Percentiles rank a stretch among this genome's conserved stretches.
Evolutionary conservation across 2,888 invertebrate species (phyloP).

Genomic region (Drosophila anomelani): DNA sequence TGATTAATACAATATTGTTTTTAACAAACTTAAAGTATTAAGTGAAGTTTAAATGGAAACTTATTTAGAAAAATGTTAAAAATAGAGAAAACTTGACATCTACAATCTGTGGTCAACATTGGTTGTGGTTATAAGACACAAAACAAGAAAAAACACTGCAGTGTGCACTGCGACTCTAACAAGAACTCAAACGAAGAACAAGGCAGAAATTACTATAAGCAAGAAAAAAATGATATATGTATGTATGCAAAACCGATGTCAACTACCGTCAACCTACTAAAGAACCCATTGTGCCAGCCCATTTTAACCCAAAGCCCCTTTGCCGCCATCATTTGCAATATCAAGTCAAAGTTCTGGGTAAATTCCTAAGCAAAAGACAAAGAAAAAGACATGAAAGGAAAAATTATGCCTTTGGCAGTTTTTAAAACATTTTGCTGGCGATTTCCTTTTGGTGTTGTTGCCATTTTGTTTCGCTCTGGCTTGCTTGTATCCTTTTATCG

Average conservation of each 20-base stretch:
- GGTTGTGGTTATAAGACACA: constrained; percentile 4
- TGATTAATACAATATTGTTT: not conserved
- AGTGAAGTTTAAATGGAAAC: too few species aligned
- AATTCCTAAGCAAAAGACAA: constrained; percentile 50
- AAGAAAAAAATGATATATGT: constrained; percentile 10
- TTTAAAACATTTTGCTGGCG: constrained; percentile 66
- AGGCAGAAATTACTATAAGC: constrained; percentile 38
- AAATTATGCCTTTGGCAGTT: constrained; percentile 70
- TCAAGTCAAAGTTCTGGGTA: constrained; percentile 30
- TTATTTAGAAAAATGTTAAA: not conserved
- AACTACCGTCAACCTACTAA: constrained; percentile 54
- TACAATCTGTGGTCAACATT: not conserved
- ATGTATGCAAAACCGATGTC: constrained; percentile 56
- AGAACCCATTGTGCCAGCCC: constrained; percentile 20
- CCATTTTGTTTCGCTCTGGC: constrained; percentile 16
- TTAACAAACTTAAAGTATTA: not conserved
- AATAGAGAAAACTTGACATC: not conserved
- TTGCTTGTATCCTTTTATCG: constrained; percentile 62
- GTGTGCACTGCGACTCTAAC: not conserved
- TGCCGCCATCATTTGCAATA: constrained; percentile 13
- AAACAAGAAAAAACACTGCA: constrained; percentile 42
- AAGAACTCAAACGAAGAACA: constrained; percentile 38
- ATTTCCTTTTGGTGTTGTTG: constrained; percentile 47
- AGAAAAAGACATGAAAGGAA: constrained; percentile 44
- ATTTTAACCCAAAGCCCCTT: constrained; percentile 19